Evolutionary conservation across 2,797 vertebrate species (phyloP).

Genomic region (Xenops minutus): DNA sequence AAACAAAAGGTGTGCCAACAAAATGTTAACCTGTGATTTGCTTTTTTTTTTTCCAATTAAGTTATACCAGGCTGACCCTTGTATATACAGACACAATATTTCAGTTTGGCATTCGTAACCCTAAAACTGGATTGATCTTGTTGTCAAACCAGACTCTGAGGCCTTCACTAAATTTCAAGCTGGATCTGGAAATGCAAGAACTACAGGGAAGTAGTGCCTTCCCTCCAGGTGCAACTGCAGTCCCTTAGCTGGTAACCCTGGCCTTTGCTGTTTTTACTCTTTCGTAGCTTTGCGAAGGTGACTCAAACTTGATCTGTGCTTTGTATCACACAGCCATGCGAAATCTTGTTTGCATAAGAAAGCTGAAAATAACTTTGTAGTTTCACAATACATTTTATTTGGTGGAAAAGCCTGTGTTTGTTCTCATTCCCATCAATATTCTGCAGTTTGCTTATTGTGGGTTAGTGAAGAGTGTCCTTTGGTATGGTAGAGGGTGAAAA

Average conservation of each 20-base stretch:
- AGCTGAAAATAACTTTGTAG: not conserved
- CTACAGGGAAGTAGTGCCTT: not conserved
- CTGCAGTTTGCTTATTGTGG: not conserved
- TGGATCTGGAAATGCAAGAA: not conserved
- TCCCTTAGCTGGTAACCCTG: not conserved
- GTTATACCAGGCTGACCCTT: not conserved
- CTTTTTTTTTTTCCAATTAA: not conserved
- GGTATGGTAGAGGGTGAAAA: not conserved
- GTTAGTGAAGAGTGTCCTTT: not conserved
- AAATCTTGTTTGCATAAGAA: not conserved
- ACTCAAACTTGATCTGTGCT: not conserved
- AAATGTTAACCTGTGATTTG: not conserved
- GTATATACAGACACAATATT: not conserved
- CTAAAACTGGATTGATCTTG: not conserved
- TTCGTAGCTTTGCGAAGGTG: not conserved
- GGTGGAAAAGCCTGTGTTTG: not conserved
- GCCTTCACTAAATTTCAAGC: not conserved
- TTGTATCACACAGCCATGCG: fast-evolving
- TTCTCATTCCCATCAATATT: not conserved
- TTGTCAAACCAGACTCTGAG: not conserved
- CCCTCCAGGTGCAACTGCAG: not conserved
- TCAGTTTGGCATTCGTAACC: not conserved
- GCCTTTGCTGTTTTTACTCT: not conserved
- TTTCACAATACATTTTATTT: not conserved
- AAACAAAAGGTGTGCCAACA: not conserved